Conservation (phyloP, 2,888 invertebrate genomes). For the Leucania comma region DNA sequence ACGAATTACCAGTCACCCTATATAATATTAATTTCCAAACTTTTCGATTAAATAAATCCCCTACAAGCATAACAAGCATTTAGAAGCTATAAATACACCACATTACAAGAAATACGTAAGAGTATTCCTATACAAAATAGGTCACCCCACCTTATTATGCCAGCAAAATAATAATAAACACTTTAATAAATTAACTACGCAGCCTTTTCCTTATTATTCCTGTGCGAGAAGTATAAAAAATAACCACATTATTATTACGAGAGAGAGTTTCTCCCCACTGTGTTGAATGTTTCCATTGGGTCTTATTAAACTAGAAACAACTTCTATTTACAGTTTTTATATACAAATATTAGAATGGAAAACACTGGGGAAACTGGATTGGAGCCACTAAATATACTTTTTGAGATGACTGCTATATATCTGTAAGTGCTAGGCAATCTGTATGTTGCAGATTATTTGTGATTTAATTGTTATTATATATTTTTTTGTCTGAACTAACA, state of each 20-base stretch:
- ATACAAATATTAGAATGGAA: conserved; percentile 51
- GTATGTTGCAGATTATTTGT: too few relatives aligned
- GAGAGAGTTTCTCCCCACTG: conserved; percentile 4
- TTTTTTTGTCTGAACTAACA: too few relatives aligned
- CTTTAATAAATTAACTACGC: conserved; percentile 19
- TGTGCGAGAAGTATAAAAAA: conserved; percentile 19
- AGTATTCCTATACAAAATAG: background rate
- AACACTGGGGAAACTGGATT: conserved; percentile 28
- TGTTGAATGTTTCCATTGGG: conserved; percentile 49
- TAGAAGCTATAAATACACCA: background rate
- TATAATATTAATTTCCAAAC: too few relatives aligned
- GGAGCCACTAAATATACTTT: conserved; percentile 10
- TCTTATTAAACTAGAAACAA: conserved; percentile 42
- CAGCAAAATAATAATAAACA: conserved; percentile 17
- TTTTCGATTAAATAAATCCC: background rate
- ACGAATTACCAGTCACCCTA: too few relatives aligned
- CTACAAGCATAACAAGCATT: accelerated
- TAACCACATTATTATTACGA: conserved; percentile 19
- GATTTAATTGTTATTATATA: too few relatives aligned
- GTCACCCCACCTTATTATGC: background rate
- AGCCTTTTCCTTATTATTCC: conserved; percentile 1
- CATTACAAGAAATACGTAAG: too few relatives aligned
- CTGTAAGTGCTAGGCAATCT: too few relatives aligned
- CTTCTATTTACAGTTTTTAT: conserved; percentile 51
- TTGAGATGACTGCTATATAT: too few relatives aligned